Evolutionary conservation across 2,113 vertebrate species (phyloP).

Genomic region (Terrapene triunguis): DNA sequence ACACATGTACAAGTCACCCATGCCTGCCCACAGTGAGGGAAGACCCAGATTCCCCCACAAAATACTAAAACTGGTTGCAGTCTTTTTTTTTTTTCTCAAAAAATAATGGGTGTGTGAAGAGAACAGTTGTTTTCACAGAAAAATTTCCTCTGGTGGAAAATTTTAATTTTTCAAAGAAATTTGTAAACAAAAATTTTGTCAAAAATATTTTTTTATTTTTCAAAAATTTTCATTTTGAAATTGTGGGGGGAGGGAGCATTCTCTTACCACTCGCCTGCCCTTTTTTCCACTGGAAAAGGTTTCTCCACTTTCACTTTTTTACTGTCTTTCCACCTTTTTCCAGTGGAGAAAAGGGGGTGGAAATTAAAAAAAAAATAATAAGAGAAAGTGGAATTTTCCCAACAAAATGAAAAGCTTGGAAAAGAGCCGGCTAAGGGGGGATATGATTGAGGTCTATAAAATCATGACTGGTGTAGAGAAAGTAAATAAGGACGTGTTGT

Average conservation of each 20-base stretch:
- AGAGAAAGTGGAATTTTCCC: not conserved
- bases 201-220: not conserved
- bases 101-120: not conserved
- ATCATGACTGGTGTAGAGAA: no score
- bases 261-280: not conserved
- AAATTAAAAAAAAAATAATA: not conserved
- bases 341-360: not conserved
- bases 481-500: no score
- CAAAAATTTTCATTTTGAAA: not conserved
- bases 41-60: not conserved
- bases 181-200: not conserved
- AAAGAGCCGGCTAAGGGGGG: no score
- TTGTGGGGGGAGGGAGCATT: not conserved
- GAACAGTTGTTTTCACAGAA: not conserved
- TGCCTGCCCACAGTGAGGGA: not conserved
- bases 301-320: not conserved
- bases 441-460: no score
- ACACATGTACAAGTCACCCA: not conserved
- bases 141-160: not conserved
- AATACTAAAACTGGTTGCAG: not conserved
- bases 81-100: not conserved
- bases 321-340: not conserved
- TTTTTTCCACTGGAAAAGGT: not conserved
- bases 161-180: not conserved
- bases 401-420: not conserved